Conservation (phyloP, 2,113 vertebrate species). For the Lophotis ruficrista region DNA sequence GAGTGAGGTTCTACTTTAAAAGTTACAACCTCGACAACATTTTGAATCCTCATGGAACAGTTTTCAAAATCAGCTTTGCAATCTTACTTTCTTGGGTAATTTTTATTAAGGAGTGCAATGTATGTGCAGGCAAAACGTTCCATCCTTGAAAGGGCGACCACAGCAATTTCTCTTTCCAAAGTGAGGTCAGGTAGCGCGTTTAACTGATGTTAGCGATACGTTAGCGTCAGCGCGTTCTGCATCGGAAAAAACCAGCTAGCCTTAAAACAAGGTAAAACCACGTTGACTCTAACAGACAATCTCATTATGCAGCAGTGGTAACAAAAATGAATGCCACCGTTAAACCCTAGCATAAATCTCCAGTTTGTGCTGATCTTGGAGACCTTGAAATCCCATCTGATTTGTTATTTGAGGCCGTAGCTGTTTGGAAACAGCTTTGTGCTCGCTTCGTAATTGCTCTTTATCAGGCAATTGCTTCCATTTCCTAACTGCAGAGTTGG, state of each 20-base stretch:
- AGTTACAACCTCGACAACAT: background rate
- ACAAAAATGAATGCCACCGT: conserved; percentile 18
- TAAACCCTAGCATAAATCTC: conserved; percentile 25
- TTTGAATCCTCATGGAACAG: background rate
- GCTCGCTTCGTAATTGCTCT: conserved; percentile 51
- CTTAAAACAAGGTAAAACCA: conserved; percentile 23
- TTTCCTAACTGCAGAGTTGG: background rate
- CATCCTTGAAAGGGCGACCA: background rate
- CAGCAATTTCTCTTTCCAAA: background rate
- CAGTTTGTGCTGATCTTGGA: conserved; percentile 44
- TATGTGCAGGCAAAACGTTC: background rate
- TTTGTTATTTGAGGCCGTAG: conserved; percentile 21
- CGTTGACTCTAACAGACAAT: conserved; percentile 27
- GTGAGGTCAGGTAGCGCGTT: background rate
- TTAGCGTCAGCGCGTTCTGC: background rate
- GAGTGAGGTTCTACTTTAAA: background rate
- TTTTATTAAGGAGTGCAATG: conserved; percentile 7
- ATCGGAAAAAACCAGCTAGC: background rate
- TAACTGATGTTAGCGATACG: background rate
- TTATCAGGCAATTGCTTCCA: conserved; percentile 39
- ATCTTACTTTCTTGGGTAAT: background rate
- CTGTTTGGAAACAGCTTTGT: conserved; percentile 21
- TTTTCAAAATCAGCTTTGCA: background rate
- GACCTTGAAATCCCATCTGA: conserved; percentile 56
- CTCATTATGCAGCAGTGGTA: conserved; percentile 39